phyloP scores from a whole-genome alignment of 2,888 invertebrate species.

The Bimastos eiseni region DNA sequence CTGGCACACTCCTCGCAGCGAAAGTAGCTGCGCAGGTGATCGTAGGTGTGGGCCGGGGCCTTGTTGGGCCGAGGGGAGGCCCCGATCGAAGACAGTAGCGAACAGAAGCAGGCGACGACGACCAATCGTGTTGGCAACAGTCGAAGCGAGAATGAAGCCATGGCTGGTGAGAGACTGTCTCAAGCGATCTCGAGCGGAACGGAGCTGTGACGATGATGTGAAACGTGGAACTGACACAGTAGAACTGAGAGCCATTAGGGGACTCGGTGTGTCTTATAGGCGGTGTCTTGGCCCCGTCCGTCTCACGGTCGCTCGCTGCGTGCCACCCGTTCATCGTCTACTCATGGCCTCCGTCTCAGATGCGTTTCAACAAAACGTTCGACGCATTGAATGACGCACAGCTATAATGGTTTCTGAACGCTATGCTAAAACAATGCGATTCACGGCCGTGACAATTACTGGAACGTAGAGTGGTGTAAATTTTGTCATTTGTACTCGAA shows the following conservation, averaged over 20 bases:
- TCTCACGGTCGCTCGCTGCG: background rate
- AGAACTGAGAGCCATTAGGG: background rate
- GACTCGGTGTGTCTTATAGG: background rate
- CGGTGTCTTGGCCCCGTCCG: background rate
- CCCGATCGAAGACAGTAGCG: background rate
- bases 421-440: too few species aligned
- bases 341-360: background rate
- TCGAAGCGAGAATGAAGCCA: background rate
- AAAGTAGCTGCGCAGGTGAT: slow-evolving; percentile 8
- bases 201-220: background rate
- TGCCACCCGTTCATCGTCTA: background rate
- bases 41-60: background rate
- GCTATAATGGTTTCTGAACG: too few species aligned
- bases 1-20: slow-evolving; percentile 16
- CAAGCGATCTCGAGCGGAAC: background rate
- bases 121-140: background rate
- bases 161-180: background rate
- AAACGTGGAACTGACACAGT: background rate
- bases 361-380: background rate
- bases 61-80: background rate
- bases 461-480: too few species aligned
- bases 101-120: background rate
- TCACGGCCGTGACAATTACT: too few species aligned
- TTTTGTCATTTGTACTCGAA: too few species aligned
- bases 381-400: too few species aligned